phyloP scores from a whole-genome alignment of 2,113 vertebrate genomes.

The Centropus unirufus region DNA sequence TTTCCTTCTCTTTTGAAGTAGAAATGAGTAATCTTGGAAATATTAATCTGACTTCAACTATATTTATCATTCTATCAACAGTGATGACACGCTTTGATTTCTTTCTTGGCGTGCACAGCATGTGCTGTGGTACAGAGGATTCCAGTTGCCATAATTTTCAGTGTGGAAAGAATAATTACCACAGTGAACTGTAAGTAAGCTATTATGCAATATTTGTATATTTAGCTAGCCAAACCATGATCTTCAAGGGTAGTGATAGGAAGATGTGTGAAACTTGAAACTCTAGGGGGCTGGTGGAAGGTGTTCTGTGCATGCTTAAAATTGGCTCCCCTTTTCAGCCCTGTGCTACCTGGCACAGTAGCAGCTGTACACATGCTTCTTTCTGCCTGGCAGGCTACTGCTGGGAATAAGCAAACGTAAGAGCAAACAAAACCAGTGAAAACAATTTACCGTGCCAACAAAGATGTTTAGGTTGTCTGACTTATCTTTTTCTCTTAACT shows the following conservation, averaged over 20 bases:
- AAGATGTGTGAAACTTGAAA: background rate
- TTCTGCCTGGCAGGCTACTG: background rate
- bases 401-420: background rate
- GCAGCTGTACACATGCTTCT: background rate
- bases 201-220: background rate
- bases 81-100: slow-evolving; percentile 56
- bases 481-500: background rate
- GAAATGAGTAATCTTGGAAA: slow-evolving; percentile 80
- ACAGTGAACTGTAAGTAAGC: slow-evolving; percentile 19
- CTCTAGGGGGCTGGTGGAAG: background rate
- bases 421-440: background rate
- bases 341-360: background rate
- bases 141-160: slow-evolving; percentile 40
- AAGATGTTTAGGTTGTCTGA: background rate
- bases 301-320: background rate
- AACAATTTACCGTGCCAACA: background rate
- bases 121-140: slow-evolving; percentile 14
- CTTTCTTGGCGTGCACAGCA: slow-evolving; percentile 10
- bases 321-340: background rate
- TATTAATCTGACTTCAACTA: slow-evolving; percentile 79
- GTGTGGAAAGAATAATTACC: slow-evolving; percentile 22
- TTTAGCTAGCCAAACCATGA: background rate
- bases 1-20: slow-evolving; percentile 78
- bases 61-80: slow-evolving; percentile 75
- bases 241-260: background rate